Conservation (phyloP, 2,797 vertebrate genomes). For the Natrix natrix region DNA sequence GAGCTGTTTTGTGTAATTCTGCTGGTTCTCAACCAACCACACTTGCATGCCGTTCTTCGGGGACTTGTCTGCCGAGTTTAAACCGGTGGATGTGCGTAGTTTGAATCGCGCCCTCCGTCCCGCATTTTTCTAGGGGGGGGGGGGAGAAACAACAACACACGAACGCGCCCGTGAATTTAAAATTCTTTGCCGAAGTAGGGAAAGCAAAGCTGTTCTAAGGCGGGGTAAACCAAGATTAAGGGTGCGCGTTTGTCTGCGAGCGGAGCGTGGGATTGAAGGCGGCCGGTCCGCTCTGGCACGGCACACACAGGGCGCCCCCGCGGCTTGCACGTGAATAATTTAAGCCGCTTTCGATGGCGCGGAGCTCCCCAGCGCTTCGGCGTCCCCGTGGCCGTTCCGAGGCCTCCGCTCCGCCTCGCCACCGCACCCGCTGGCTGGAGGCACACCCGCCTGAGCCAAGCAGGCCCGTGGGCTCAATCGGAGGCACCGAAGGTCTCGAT, state of each 20-base stretch:
- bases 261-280: neutral
- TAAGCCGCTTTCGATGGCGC: conserved; percentile 10
- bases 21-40: conserved; percentile 3
- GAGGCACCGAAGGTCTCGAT: conserved; percentile 43
- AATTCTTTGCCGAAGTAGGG: neutral
- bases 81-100: conserved; percentile 29
- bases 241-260: conserved; percentile 20
- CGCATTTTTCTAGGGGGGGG: neutral
- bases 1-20: neutral
- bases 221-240: conserved; percentile 26
- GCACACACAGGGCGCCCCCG: neutral
- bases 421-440: neutral
- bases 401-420: conserved; percentile 16
- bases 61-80: conserved; percentile 49
- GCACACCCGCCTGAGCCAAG: neutral
- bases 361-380: neutral
- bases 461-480: conserved; percentile 60
- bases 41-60: conserved; percentile 49
- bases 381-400: rapidly evolving
- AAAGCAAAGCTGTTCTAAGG: conserved; percentile 33
- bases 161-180: neutral
- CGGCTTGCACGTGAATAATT: conserved; percentile 18
- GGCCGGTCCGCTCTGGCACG: conserved; percentile 28
- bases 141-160: neutral
- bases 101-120: conserved; percentile 42